Conservation (phyloP, 2,113 vertebrate genomes). For the Pseudopipra pipra region DNA sequence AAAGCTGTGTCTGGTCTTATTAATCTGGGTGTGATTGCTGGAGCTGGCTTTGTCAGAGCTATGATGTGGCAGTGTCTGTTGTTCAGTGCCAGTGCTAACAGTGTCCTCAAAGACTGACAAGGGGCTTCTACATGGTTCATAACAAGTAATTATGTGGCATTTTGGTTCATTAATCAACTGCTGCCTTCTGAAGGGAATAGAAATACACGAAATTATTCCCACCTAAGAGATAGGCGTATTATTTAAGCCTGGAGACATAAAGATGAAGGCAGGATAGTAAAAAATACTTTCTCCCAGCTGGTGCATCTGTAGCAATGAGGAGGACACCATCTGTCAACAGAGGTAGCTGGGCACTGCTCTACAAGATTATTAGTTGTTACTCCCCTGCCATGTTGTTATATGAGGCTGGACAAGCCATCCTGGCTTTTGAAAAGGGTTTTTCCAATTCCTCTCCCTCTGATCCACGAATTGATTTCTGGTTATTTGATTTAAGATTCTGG, state of each 20-base stretch:
- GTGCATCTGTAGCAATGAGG: neutral
- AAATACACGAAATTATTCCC: neutral
- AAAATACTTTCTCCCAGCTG: neutral
- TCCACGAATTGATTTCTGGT: neutral
- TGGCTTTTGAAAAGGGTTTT: neutral
- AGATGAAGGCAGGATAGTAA: neutral
- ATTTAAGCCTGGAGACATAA: neutral
- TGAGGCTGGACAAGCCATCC: neutral
- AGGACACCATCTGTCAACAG: neutral
- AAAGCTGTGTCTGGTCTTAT: constrained; percentile 12
- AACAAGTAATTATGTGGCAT: neutral
- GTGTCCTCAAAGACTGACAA: neutral
- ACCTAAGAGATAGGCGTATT: neutral
- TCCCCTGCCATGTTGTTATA: neutral
- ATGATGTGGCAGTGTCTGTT: neutral
- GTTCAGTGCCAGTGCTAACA: neutral
- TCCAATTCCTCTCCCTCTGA: neutral
- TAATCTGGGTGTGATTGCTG: neutral
- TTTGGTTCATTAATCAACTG: neutral
- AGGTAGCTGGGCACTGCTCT: neutral
- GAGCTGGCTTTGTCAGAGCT: neutral
- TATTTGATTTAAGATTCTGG: neutral
- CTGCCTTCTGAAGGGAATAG: neutral
- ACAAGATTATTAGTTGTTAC: neutral
- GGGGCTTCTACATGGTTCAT: neutral